Evolutionary conservation across 1,140 invertebrate genomes (phyloP).

Genomic region (Phenacoccus solenopsis): DNA sequence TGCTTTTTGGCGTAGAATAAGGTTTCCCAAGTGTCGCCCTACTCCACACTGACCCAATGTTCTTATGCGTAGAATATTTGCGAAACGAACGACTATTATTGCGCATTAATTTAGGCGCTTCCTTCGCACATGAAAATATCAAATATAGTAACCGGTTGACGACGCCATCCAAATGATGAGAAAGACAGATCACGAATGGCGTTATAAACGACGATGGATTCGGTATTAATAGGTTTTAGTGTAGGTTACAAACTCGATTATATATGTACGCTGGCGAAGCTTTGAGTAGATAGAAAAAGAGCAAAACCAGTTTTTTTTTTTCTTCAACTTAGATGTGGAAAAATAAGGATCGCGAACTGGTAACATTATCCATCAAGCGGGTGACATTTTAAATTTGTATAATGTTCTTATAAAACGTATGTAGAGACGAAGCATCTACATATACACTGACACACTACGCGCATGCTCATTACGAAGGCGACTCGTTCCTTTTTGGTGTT

Average conservation of each 20-base stretch:
- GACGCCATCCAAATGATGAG: background rate
- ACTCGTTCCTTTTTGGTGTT: background rate
- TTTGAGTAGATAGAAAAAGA: background rate
- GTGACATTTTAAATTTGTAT: conserved; percentile 16
- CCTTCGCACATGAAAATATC: too few relatives aligned
- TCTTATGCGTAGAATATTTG: too few relatives aligned
- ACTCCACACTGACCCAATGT: too few relatives aligned
- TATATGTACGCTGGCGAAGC: background rate
- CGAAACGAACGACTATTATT: too few relatives aligned
- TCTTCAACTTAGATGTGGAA: background rate
- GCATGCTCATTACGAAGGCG: background rate
- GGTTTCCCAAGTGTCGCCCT: too few relatives aligned
- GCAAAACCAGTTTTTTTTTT: background rate
- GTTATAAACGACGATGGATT: background rate
- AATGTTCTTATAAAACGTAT: background rate
- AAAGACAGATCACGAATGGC: background rate
- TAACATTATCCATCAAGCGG: conserved; percentile 7
- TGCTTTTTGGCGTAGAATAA: too few relatives aligned
- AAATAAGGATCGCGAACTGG: conserved; percentile 12
- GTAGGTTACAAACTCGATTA: background rate
- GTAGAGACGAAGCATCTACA: background rate
- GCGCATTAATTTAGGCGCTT: too few relatives aligned
- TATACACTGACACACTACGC: too few relatives aligned
- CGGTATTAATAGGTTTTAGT: background rate
- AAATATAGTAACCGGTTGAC: background rate